Evolutionary conservation across 2,888 invertebrate species (phyloP).

Genomic region (Leucophenga maculata): DNA sequence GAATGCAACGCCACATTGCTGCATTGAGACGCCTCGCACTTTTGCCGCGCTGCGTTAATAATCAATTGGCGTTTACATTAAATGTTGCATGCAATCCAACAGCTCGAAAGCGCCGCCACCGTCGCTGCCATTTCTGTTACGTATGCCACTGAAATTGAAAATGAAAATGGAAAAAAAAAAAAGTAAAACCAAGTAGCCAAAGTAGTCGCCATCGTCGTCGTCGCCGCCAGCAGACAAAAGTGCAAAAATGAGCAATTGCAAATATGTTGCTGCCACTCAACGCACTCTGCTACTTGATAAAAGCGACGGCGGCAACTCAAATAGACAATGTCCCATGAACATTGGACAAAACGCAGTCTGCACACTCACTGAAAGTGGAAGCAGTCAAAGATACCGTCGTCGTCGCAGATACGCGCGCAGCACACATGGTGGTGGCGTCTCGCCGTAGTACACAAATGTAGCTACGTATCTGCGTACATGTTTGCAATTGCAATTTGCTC

Average conservation of each 20-base stretch:
- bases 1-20: too few relatives aligned
- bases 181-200: constrained; percentile 3
- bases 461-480: too few relatives aligned
- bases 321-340: not conserved
- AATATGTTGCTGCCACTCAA: constrained; percentile 13
- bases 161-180: not conserved
- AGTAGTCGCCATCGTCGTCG: too few relatives aligned
- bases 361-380: not conserved
- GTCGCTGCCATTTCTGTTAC: constrained; percentile 13
- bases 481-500: too few relatives aligned
- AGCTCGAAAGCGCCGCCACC: not conserved
- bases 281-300: not conserved
- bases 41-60: constrained; percentile 32
- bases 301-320: not conserved
- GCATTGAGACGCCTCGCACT: not conserved
- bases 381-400: not conserved
- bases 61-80: constrained; percentile 48
- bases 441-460: too few relatives aligned
- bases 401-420: not conserved
- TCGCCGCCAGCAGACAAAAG: not conserved
- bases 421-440: constrained; percentile 15
- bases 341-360: not conserved
- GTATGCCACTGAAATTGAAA: constrained; percentile 7
- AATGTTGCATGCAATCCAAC: constrained; percentile 41
- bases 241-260: constrained; percentile 22